These are phyloP conservation scores for Formicarius rufipectus DNA, from an alignment of 2,113 vertebrate genomes.

Conservation along the genomic window DNA sequence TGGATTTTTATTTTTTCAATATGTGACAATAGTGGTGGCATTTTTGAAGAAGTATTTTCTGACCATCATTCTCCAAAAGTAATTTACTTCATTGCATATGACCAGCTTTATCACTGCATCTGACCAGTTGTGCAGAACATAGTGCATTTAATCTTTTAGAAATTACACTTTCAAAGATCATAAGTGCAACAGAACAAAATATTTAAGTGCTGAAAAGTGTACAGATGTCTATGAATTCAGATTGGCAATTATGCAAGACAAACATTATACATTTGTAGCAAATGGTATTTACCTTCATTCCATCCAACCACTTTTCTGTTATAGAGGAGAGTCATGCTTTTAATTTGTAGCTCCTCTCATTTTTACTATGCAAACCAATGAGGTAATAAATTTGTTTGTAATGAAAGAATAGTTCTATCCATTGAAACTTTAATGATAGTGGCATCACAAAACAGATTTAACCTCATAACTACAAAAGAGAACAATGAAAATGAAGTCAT, in stretches of 20 bases:
- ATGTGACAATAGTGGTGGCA: neutral
- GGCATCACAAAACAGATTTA: conserved; percentile 31
- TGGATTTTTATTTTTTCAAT: neutral
- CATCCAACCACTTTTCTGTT: conserved; percentile 11
- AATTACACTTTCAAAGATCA: conserved; percentile 4
- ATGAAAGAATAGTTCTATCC: conserved; percentile 57
- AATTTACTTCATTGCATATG: neutral
- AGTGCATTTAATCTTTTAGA: neutral
- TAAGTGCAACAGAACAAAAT: neutral
- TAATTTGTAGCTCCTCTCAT: conserved; percentile 62
- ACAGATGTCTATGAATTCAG: conserved; percentile 26
- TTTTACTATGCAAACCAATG: conserved; percentile 68
- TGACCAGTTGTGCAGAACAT: neutral
- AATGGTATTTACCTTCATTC: conserved; percentile 24
- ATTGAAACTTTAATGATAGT: conserved; percentile 36
- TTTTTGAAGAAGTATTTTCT: neutral
- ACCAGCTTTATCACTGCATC: neutral
- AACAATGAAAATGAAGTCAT: conserved; percentile 7
- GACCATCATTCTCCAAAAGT: neutral
- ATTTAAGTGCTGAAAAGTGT: neutral
- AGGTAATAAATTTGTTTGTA: conserved; percentile 68
- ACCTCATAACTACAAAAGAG: conserved; percentile 23
- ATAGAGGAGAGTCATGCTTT: conserved; percentile 22
- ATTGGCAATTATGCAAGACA: conserved; percentile 50
- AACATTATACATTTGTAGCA: conserved; percentile 37